These are phyloP conservation scores for Drosophila sp. DNA, from an alignment of 1,140 invertebrate genomes.

Conservation along the genomic window DNA sequence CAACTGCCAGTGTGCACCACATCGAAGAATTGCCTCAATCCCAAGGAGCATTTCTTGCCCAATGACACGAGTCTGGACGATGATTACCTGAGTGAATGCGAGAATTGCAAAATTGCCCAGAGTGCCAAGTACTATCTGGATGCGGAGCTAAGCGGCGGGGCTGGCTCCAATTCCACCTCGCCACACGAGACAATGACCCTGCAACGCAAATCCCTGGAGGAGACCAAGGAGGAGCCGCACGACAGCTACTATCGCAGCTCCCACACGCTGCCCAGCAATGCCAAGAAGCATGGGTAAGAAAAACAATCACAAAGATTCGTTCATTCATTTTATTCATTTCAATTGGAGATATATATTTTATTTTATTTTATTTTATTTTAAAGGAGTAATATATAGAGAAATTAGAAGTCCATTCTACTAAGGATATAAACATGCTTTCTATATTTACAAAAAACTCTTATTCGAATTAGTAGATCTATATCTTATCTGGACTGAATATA, in stretches of 20 bases:
- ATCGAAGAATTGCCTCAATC: constrained; percentile 81
- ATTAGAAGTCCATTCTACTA: no score
- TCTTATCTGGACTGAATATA: background rate
- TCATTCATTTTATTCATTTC: no score
- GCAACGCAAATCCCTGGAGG: constrained; percentile 85
- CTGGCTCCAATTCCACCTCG: constrained; percentile 83
- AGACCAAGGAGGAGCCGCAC: constrained; percentile 83
- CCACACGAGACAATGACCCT: constrained; percentile 89
- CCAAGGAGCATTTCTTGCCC: constrained; percentile 82
- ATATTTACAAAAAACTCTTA: no score
- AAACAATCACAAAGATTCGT: no score
- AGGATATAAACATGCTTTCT: no score
- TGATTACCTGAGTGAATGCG: constrained; percentile 91
- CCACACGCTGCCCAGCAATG: constrained; percentile 87
- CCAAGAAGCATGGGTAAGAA: constrained; percentile 85
- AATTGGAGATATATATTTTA: no score
- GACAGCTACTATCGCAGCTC: constrained; percentile 87
- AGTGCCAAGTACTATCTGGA: constrained; percentile 87
- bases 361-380: no score
- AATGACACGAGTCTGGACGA: constrained; percentile 86
- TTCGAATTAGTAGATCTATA: no score
- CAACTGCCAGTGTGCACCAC: constrained; percentile 82
- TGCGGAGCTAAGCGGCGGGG: constrained; percentile 84
- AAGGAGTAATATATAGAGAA: no score
- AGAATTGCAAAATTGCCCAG: constrained; percentile 90